Base-by-base conservation (phyloP, 2,113 vertebrate species). In the Actenoides lindsayi region DNA sequence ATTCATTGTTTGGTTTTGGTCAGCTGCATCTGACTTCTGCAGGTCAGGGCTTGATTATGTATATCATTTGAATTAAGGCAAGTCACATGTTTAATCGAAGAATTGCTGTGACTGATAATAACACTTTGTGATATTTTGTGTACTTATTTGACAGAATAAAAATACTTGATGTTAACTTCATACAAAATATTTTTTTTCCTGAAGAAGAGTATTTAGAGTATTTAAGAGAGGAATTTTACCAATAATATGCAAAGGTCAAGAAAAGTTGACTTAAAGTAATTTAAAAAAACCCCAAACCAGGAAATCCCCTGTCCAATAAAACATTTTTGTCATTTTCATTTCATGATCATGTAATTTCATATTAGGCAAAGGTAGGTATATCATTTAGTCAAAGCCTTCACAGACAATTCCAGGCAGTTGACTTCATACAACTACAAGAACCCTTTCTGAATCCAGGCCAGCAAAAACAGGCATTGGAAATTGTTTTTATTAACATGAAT, bases 401-500 rank as follows among this genome's bases (percentile, higher is more conserved):
- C 39, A 93, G 89, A 71, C 83, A 73, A 35, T 77, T 96, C 91
- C 53, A 84, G 71, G 57, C 74, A 91, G 59, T 80, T 96, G 92
- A 94, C 63, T 92, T 93, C 70, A 79, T 35, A 91, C 75, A 53
- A 92, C 53, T 93, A 46, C 53, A 89, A 48, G 91, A 98, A 88
- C 51, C 56, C 35, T 94, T 81, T 86, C 50, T 94, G 93, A 97
- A 83, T 31, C 33, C 48, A 91, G 64, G 79, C 95, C 94, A 97
- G 60, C 93, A 93, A 95, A 97, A 98, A 84, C 76, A 96, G 75
- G 64, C 94, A 83, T 20, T 97, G 71, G 94, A 96, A 97, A 89
- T 89, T 85, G 75, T 67, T 95, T 98, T 97, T 96, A 96, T 91
- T 91, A 91, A 95, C 60, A 39, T 65, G 87, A 97, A 94, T 94